Evolutionary conservation across 2,113 vertebrate species (phyloP), one percentile per base, ranked within the genome.

Genomic region (Eretmochelys imbricata): DNA sequence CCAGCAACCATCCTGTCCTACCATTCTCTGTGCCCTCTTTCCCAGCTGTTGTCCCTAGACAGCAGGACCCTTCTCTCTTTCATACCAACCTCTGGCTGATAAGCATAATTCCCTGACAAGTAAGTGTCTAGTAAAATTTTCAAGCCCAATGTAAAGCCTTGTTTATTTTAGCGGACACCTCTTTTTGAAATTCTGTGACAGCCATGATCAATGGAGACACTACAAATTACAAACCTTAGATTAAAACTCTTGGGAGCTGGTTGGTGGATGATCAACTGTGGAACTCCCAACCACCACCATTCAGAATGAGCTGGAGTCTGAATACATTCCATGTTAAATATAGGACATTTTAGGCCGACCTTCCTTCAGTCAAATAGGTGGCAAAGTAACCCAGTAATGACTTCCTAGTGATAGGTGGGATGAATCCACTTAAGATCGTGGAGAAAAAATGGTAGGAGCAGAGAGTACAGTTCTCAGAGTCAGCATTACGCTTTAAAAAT

Each of bases 321-420:
- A 89, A 93, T 93, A 91, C 0, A 2, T 93, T 93, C 6, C 6
- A 42, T 94, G 65, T 89, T 88, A 95, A 95, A 95, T 82, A 83
- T 35, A 93, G 94, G 95, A 91, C 0, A 75, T 89, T 91, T 92
- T 91, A 95, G 94, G 85, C 90, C 89, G 89, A 91, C 92, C 94
- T 97, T 85, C 82, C 93, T 94, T 95, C 96, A 94, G 95, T 97
- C 96, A 97, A 97, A 97, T 96, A 94, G 96, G 96, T 97, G 84
- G 95, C 93, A 94, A 48, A 22, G 95, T 96, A 97, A 97, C 97
- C 96, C 93, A 96, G 94, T 96, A 96, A 95, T 96, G 96, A 97
- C 96, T 97, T 94, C 84, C 81, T 91, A 83, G 96, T 96, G 94
- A 95, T 95, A 97, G 96, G 95, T 96, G 97, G 95, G 95, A 92